Conservation (phyloP, 2,797 vertebrate species). For the Intellagama lesueurii region DNA sequence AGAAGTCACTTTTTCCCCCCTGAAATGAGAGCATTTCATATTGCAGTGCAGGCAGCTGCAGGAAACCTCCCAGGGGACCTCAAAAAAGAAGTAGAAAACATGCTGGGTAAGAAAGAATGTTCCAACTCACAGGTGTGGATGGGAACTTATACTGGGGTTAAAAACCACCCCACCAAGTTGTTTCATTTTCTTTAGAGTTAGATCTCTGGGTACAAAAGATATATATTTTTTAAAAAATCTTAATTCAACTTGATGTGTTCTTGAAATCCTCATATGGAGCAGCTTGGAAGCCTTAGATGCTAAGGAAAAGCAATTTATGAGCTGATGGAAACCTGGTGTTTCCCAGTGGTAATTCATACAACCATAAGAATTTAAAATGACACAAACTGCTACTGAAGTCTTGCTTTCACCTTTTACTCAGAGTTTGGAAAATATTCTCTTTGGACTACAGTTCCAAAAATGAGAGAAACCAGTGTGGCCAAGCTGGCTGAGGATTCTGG, state of each 20-base stretch:
- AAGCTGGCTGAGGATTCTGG: neutral
- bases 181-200: neutral
- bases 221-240: neutral
- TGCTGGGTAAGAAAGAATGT: neutral
- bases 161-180: neutral
- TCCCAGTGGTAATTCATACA: neutral
- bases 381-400: neutral
- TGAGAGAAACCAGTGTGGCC: neutral
- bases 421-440: neutral
- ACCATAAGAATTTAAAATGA: neutral
- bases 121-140: neutral
- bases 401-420: neutral
- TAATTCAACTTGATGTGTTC: neutral
- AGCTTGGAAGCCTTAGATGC: neutral
- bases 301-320: neutral
- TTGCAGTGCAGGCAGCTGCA: slow-evolving; percentile 64
- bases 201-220: neutral
- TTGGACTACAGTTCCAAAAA: neutral
- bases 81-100: slow-evolving; percentile 58
- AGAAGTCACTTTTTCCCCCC: slow-evolving; percentile 75
- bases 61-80: slow-evolving; percentile 67
- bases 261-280: neutral
- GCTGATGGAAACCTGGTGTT: neutral
- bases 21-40: slow-evolving; percentile 74
- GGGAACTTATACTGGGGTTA: neutral